A percentile compares a stretch with the other conserved stretches of the same genome.
Evolutionary conservation across 2,113 vertebrate species (phyloP).

Genomic region (Baryphthengus martii): DNA sequence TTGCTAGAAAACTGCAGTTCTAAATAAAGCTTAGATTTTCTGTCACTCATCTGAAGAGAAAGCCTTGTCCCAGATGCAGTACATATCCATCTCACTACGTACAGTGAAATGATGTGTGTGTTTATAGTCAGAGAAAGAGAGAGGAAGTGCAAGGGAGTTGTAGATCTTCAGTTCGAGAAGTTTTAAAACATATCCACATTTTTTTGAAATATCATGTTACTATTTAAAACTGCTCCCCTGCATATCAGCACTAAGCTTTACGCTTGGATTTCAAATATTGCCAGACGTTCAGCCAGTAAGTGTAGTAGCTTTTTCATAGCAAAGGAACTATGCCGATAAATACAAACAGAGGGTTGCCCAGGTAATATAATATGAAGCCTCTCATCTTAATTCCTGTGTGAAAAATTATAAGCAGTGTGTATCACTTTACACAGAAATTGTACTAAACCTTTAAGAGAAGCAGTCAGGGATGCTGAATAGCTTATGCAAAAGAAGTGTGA

Average conservation of each 20-base stretch:
- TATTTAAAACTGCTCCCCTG: neutral
- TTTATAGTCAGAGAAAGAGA: neutral
- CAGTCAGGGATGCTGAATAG: neutral
- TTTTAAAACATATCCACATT: neutral
- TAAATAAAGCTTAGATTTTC: neutral
- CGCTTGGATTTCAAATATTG: neutral
- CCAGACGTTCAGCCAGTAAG: neutral
- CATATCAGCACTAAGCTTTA: neutral
- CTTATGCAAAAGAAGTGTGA: neutral
- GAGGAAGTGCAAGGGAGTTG: neutral
- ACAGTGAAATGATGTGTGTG: neutral
- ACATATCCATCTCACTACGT: neutral
- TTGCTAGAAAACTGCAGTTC: neutral
- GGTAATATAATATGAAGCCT: neutral
- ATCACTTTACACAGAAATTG: neutral
- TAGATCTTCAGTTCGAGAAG: neutral
- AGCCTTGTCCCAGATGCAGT: neutral
- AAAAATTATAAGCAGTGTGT: neutral
- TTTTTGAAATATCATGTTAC: neutral
- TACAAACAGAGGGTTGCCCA: neutral
- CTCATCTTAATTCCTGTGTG: neutral
- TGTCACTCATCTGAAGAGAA: neutral
- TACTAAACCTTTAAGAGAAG: neutral
- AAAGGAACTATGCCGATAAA: neutral
- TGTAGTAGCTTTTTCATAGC: rapidly evolving